A percentile compares a stretch with the other conserved stretches of the same genome.
phyloP scores from a whole-genome alignment of 53 echinoderm and acorn worm species.

The Arbacia lixula region DNA sequence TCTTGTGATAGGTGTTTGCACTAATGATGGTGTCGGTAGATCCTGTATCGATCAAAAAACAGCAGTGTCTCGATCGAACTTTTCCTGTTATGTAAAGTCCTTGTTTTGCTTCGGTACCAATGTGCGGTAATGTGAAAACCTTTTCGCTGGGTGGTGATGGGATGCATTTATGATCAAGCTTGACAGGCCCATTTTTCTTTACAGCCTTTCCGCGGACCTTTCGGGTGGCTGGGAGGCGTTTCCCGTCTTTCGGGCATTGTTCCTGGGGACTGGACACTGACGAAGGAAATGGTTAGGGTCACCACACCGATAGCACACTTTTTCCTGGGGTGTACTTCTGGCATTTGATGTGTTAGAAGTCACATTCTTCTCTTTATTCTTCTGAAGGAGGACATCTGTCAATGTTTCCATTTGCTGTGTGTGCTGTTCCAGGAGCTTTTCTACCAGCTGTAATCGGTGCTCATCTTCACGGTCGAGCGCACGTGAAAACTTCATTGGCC shows the following conservation, averaged over 20 bases:
- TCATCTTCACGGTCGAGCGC: slow-evolving; percentile 26
- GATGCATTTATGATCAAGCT: not conserved
- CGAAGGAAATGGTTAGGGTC: slow-evolving; percentile 15
- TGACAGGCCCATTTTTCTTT: not conserved
- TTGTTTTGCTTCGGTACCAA: not conserved
- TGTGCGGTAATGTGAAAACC: not conserved
- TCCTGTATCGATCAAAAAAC: no score
- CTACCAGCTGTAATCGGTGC: not conserved
- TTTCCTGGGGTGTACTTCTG: no score
- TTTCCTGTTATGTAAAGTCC: slow-evolving; percentile 59
- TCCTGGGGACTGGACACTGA: slow-evolving; percentile 24
- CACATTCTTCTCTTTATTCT: not conserved
- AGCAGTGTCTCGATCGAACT: slow-evolving; percentile 13
- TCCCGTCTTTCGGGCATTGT: not conserved
- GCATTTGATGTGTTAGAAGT: not conserved
- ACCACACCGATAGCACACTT: slow-evolving; percentile 54
- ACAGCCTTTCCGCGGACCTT: slow-evolving; percentile 35
- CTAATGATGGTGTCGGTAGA: no score
- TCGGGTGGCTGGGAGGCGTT: slow-evolving; percentile 11
- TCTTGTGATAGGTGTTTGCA: slow-evolving; percentile 3
- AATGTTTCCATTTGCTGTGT: not conserved
- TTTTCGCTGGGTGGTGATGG: not conserved
- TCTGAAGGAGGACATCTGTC: not conserved
- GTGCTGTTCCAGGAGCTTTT: not conserved
- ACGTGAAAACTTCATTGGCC: slow-evolving; percentile 6